phyloP scores from a whole-genome alignment of 2,797 vertebrate species.

The Oreochromis grahami region DNA sequence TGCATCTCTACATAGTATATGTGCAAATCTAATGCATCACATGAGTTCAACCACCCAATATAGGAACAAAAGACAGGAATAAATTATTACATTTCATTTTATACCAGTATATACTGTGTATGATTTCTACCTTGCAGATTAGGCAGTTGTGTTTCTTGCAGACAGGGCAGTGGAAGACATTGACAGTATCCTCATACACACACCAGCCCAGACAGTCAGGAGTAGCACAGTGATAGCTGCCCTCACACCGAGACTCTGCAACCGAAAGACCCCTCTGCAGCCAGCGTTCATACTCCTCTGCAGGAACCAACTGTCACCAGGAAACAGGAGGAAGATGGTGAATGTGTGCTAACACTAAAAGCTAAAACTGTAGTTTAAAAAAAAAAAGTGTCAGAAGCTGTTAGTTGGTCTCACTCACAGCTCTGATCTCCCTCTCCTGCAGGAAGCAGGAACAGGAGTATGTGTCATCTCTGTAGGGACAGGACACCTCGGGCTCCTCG shows the following conservation, averaged over 20 bases:
- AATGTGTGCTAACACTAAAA: background rate
- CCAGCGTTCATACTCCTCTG: constrained; percentile 83
- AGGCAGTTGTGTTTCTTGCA: constrained; percentile 85
- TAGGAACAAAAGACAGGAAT: background rate
- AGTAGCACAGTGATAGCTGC: constrained; percentile 86
- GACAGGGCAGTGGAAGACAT: constrained; percentile 84
- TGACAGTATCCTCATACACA: constrained; percentile 83
- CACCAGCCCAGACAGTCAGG: constrained; percentile 86
- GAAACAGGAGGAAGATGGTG: background rate
- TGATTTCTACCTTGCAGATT: constrained; percentile 79
- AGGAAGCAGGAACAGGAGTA: constrained; percentile 81
- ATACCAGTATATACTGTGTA: background rate
- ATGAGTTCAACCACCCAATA: background rate
- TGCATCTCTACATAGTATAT: background rate
- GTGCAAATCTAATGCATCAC: background rate
- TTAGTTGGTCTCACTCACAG: constrained; percentile 69
- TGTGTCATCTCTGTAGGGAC: constrained; percentile 83
- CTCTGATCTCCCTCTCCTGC: constrained; percentile 86
- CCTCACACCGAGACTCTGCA: constrained; percentile 84
- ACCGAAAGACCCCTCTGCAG: constrained; percentile 82
- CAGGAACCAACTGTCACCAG: constrained; percentile 76
- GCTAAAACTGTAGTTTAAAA: background rate
- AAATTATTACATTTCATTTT: background rate
- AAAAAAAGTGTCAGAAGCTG: background rate
- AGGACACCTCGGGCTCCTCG: constrained; percentile 84